These are phyloP conservation scores for Selenia dentaria DNA, from an alignment of 2,888 invertebrate genomes.

Conservation along the genomic window DNA sequence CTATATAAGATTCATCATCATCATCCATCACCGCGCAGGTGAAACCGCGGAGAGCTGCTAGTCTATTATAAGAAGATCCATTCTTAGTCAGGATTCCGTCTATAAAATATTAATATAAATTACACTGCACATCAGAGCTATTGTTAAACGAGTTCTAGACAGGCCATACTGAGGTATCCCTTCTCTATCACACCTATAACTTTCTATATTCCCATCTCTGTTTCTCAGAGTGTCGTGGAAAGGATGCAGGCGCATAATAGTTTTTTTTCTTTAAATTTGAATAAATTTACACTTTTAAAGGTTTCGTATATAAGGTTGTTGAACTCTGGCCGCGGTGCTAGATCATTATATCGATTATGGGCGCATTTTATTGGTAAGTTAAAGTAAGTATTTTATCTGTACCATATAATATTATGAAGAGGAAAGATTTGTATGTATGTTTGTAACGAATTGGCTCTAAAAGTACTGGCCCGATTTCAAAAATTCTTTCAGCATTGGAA, in stretches of 20 bases:
- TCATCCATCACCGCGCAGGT: no score
- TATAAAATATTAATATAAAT: not conserved
- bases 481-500: no score
- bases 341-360: constrained; percentile 34
- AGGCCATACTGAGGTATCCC: constrained; percentile 23
- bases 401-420: no score
- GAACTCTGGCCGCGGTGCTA: constrained; percentile 49
- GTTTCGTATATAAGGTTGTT: constrained; percentile 50
- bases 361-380: constrained; percentile 9
- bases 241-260: constrained; percentile 60
- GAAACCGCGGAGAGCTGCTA: no score
- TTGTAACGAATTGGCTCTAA: no score
- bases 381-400: no score
- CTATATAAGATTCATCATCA: no score
- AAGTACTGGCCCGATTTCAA: no score
- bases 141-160: constrained; percentile 60
- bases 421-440: no score
- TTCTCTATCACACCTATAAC: constrained; percentile 34
- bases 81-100: no score
- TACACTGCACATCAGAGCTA: constrained; percentile 36
- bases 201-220: constrained; percentile 30
- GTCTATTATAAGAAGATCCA: no score
- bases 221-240: constrained; percentile 50
- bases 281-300: constrained; percentile 81
- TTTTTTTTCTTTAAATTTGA: constrained; percentile 73